These are phyloP conservation scores for Oligia latruncula DNA, from an alignment of 2,888 invertebrate species.

Conservation along the genomic window DNA sequence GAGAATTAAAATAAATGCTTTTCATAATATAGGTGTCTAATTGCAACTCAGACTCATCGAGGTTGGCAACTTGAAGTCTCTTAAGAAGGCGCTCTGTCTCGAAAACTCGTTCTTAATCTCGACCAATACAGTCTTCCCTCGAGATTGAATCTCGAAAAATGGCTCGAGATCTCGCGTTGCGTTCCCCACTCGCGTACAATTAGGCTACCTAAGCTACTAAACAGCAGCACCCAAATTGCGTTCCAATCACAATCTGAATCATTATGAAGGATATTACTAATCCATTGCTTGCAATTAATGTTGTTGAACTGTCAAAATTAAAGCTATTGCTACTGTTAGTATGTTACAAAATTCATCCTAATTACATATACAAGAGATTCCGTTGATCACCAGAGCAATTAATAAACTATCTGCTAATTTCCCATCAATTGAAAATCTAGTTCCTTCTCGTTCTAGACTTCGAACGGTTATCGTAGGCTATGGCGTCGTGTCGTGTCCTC, in stretches of 20 bases:
- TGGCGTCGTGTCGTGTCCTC: neutral
- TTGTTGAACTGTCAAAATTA: no score
- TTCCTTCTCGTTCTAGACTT: neutral
- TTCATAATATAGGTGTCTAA: neutral
- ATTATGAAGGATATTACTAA: no score
- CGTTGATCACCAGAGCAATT: neutral
- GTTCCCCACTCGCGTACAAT: neutral
- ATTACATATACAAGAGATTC: neutral
- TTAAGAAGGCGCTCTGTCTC: neutral
- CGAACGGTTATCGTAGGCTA: neutral
- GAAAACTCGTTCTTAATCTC: neutral
- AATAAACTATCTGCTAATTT: neutral
- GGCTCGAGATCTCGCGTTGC: neutral
- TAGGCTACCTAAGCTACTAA: neutral
- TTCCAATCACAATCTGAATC: no score
- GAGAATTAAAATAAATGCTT: neutral
- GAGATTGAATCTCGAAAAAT: neutral
- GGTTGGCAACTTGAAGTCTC: neutral
- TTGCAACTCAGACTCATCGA: neutral
- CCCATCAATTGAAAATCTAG: neutral
- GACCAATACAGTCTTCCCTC: neutral
- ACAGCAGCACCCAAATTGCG: no score
- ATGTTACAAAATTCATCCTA: neutral
- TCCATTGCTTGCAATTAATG: no score
- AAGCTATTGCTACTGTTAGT: no score